A percentile compares a stretch with the other conserved stretches of the same genome.
phyloP scores from a whole-genome alignment of 2,888 invertebrate genomes.

The Platerodrilus igneus region DNA sequence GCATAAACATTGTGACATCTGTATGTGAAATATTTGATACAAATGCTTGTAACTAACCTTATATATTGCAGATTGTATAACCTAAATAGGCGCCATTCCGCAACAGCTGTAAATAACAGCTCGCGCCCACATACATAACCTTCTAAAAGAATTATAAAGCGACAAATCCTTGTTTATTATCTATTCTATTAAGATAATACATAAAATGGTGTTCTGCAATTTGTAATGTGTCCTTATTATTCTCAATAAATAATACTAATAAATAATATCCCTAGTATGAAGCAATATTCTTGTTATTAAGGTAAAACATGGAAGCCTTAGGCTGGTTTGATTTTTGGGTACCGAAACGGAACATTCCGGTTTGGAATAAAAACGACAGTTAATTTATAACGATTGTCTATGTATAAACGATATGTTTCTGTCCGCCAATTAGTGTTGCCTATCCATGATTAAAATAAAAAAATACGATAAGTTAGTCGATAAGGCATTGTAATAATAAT shows the following conservation, averaged over 20 bases:
- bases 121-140: conserved; percentile 28
- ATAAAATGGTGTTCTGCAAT: conserved; percentile 13
- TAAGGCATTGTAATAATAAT: conserved; percentile 12
- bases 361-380: conserved; percentile 32
- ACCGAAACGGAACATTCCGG: conserved; percentile 33
- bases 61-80: conserved; percentile 25
- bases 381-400: conserved; percentile 29
- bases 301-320: too few species aligned
- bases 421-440: conserved; percentile 20
- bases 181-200: conserved; percentile 23
- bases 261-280: too few species aligned
- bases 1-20: too few species aligned
- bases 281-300: too few species aligned
- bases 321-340: conserved; percentile 36
- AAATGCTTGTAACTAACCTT: conserved; percentile 25
- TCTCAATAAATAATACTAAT: too few species aligned
- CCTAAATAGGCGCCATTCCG: conserved; percentile 29
- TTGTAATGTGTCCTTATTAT: conserved; percentile 14
- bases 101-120: conserved; percentile 16
- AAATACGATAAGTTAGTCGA: conserved; percentile 11
- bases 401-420: too few species aligned
- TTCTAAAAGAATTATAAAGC: conserved; percentile 27
- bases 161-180: conserved; percentile 23
- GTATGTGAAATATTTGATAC: too few species aligned
- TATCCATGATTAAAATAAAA: conserved; percentile 13